phyloP scores from a whole-genome alignment of 1,140 invertebrate genomes.

The Galendromus occidentalis region DNA sequence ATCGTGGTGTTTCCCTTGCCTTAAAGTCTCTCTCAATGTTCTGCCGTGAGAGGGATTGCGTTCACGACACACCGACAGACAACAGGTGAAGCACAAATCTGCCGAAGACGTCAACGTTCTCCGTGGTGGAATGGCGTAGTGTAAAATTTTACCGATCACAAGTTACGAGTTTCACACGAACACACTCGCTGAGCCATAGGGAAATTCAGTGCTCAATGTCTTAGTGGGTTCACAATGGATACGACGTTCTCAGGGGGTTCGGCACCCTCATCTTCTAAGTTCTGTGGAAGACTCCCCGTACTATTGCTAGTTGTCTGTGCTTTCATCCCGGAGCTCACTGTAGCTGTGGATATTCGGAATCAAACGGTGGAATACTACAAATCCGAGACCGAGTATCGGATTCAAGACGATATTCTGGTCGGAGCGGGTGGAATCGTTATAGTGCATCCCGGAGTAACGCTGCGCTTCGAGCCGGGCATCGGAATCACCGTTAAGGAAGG shows the following conservation, averaged over 20 bases:
- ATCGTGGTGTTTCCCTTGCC: neutral
- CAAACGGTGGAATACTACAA: slow-evolving; percentile 1
- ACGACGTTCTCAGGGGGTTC: neutral
- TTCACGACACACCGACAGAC: neutral
- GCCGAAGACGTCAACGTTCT: neutral
- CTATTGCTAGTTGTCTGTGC: neutral
- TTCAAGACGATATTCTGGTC: slow-evolving; percentile 4
- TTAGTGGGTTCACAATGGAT: neutral
- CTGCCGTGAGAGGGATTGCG: neutral
- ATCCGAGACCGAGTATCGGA: slow-evolving; percentile 1
- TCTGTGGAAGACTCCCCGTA: neutral
- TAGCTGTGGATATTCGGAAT: neutral
- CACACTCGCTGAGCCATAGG: neutral
- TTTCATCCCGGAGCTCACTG: neutral
- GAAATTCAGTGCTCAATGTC: neutral
- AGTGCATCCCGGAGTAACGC: slow-evolving; percentile 4
- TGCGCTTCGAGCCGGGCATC: neutral
- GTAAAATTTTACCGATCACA: too few species aligned
- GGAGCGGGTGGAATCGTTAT: neutral
- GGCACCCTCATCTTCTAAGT: neutral
- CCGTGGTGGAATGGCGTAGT: too few species aligned
- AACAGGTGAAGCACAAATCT: neutral
- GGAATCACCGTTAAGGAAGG: slow-evolving; percentile 2
- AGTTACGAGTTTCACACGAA: too few species aligned
- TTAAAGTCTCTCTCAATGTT: neutral